Conservation (phyloP, 2,888 invertebrate species). For the Drosophila recens region DNA sequence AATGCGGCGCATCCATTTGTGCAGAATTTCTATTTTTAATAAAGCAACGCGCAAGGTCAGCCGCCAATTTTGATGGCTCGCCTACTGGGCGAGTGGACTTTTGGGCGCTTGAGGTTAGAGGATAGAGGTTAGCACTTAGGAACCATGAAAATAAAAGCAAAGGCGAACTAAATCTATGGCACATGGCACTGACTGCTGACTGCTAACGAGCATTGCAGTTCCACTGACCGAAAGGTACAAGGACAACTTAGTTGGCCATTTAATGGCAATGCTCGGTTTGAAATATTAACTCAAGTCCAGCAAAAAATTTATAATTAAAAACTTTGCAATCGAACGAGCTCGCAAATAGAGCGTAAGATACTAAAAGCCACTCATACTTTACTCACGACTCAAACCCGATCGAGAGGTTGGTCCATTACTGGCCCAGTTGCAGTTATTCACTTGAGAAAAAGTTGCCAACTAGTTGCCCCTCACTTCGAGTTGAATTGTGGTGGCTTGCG, state of each 20-base stretch:
- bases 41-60: constrained; percentile 66
- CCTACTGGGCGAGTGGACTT: constrained; percentile 8
- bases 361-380: constrained; percentile 17
- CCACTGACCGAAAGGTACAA: constrained; percentile 14
- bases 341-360: constrained; percentile 39
- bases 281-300: not conserved
- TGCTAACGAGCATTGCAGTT: constrained; percentile 23
- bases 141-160: constrained; percentile 22
- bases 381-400: not conserved
- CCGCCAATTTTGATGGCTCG: constrained; percentile 52
- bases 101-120: not conserved
- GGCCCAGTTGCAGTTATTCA: constrained; percentile 19
- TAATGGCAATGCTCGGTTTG: not conserved
- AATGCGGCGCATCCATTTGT: constrained; percentile 39
- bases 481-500: not conserved
- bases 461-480: not conserved
- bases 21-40: constrained; percentile 58
- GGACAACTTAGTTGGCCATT: constrained; percentile 18
- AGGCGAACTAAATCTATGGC: constrained; percentile 32
- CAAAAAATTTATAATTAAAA: constrained; percentile 51
- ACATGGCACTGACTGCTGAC: not conserved
- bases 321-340: constrained; percentile 52
- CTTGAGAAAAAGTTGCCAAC: constrained; percentile 31
- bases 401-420: constrained; percentile 6
- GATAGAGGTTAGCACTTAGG: constrained; percentile 18